These are phyloP conservation scores for Charina bottae DNA, from an alignment of 2,113 vertebrate species.

Conservation along the genomic window DNA sequence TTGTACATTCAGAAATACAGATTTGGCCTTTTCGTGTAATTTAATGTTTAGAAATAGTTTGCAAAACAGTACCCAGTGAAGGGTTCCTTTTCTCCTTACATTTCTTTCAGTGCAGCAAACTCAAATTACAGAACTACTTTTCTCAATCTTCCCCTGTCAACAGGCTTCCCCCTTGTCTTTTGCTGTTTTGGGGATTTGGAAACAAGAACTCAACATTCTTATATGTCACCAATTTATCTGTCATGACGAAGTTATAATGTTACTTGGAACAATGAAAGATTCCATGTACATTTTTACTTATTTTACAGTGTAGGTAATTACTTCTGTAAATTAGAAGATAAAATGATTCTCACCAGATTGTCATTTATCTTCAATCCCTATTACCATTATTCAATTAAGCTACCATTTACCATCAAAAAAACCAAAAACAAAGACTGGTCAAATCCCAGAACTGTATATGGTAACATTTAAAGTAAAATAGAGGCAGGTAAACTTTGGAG, in stretches of 20 bases:
- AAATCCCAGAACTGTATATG: background rate
- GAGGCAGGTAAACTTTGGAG: background rate
- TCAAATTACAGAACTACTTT: conserved; percentile 11
- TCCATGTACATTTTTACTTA: background rate
- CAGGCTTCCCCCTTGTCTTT: background rate
- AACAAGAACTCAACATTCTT: conserved; percentile 7
- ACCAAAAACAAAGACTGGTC: background rate
- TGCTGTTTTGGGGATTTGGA: background rate
- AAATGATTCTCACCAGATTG: background rate
- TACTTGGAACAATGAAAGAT: conserved; percentile 13
- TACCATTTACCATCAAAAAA: background rate
- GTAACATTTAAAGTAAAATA: background rate
- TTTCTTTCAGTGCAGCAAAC: background rate
- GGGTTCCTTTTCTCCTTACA: background rate
- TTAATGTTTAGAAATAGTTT: background rate
- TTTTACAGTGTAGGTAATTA: conserved; percentile 5
- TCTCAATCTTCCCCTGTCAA: background rate
- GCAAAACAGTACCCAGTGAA: background rate
- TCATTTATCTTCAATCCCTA: background rate
- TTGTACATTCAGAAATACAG: background rate
- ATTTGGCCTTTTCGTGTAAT: background rate
- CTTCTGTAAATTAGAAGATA: conserved; percentile 25
- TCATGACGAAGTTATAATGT: conserved; percentile 5
- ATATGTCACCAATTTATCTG: background rate
- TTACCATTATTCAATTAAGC: conserved; percentile 21